Evolutionary conservation across 23 tunicate species (phyloP), one percentile per base, ranked within the genome.

Genomic region (Ascidia mentula): DNA sequence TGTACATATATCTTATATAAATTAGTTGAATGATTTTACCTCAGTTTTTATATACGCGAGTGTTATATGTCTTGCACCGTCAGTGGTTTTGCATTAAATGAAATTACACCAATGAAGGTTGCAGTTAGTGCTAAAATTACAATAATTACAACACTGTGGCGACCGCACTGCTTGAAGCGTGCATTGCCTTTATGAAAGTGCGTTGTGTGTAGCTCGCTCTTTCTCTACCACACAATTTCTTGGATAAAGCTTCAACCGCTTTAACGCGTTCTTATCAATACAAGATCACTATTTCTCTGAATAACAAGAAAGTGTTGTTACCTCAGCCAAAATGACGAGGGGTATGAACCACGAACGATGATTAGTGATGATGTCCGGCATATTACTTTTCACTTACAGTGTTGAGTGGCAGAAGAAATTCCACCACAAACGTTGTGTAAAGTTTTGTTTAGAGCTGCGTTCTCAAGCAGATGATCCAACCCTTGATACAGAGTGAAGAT

Each of bases 341-440:
- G 88, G 73, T 83, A 95, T 89, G 70, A 95, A 95, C 32, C 89
- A 20, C 0, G 98, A 95, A 0, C 91, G 95, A 4, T 95, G 98
- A 6, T 70, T 36, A 95, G 36, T 90, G 37, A 82, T 95, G 89
- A 31, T 86, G 79, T 60, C 89, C 84, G 80, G 80, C 85, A 69
- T 95, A 95, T 12, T 60, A 69, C 75, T 95, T 75, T 77, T 95
- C 93, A 30, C 82, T 80, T 32, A 85, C 79, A 35, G 76, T 95
- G 37, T 84, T 69, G 31, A 89, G 79, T n/a, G n/a, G n/a, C n/a
- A n/a, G n/a, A n/a, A n/a, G n/a, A n/a, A n/a, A n/a, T n/a, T n/a
- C n/a, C n/a, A n/a, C n/a, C n/a, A 9, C 60, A 69, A 40, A 77
- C 37, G 69, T 95, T 75, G 81, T 95, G 89, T 31, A 82, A 80